Evolutionary conservation across 2,113 vertebrate genomes (phyloP).

Genomic region (Bambusicola thoracicus): DNA sequence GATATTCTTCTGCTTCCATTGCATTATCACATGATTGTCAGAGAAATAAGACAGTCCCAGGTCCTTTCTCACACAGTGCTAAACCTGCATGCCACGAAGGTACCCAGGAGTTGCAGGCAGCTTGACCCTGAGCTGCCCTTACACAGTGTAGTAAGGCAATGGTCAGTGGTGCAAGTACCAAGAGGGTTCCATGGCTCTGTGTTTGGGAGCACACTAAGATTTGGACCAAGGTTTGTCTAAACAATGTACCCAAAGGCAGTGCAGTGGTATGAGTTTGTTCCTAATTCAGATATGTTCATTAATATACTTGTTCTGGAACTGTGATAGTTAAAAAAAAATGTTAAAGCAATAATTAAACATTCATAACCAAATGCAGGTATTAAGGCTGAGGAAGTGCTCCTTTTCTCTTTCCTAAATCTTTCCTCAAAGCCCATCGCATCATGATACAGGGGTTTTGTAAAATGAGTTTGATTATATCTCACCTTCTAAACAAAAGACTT

Average conservation of each 20-base stretch:
- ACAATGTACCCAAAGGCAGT: not conserved
- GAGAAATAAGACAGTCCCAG: not conserved
- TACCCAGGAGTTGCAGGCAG: not conserved
- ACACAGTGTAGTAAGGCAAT: not conserved
- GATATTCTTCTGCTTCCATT: not conserved
- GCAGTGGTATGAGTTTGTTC: not conserved
- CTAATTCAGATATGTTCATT: not conserved
- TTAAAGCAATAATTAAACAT: not conserved
- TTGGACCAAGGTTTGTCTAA: not conserved
- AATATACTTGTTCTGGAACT: not conserved
- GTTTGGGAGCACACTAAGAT: not conserved
- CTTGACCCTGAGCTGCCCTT: not conserved
- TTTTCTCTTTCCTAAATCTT: not conserved
- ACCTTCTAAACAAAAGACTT: not conserved
- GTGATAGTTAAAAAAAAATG: not conserved
- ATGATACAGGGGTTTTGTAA: not conserved
- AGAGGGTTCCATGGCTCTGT: not conserved
- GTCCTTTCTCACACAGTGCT: not conserved
- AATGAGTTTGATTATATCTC: not conserved
- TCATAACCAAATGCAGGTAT: not conserved
- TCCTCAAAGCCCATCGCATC: not conserved
- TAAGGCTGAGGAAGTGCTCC: not conserved
- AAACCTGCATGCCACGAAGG: rapidly evolving
- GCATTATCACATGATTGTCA: not conserved
- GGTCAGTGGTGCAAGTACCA: not conserved